Evolutionary conservation across 1,140 invertebrate genomes (phyloP).

Genomic region (Temnothorax curvispinosus): DNA sequence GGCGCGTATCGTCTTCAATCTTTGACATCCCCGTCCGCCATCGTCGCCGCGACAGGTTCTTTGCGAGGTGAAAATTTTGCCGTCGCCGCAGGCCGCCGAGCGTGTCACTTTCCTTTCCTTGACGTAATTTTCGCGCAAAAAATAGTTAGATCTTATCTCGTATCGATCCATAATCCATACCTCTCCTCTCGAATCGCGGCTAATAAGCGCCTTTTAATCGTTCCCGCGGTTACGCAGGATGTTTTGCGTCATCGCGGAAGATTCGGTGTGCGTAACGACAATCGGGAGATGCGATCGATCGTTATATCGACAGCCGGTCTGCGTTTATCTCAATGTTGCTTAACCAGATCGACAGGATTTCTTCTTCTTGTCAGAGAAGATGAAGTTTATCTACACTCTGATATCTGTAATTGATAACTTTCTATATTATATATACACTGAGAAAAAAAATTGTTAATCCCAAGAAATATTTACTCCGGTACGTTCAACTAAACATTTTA

Average conservation of each 20-base stretch:
- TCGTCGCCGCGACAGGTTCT: constrained; percentile 16
- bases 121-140: constrained; percentile 44
- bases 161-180: neutral
- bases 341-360: neutral
- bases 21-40: neutral
- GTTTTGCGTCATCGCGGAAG: constrained; percentile 13
- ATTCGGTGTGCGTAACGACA: neutral
- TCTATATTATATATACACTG: too few relatives aligned
- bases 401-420: neutral
- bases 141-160: constrained; percentile 1
- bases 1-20: constrained; percentile 27
- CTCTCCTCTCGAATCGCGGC: neutral
- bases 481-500: too few relatives aligned
- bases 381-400: neutral
- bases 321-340: neutral
- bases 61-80: constrained; percentile 49
- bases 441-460: too few relatives aligned
- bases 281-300: neutral
- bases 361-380: neutral
- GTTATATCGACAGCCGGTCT: neutral
- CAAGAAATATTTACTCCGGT: too few relatives aligned
- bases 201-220: constrained; percentile 47
- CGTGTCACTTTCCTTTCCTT: constrained; percentile 51
- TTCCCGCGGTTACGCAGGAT: constrained; percentile 2
- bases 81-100: constrained; percentile 24